These are phyloP conservation scores for Anolis sagrei DNA, from an alignment of 2,113 vertebrate genomes.

Conservation along the genomic window DNA sequence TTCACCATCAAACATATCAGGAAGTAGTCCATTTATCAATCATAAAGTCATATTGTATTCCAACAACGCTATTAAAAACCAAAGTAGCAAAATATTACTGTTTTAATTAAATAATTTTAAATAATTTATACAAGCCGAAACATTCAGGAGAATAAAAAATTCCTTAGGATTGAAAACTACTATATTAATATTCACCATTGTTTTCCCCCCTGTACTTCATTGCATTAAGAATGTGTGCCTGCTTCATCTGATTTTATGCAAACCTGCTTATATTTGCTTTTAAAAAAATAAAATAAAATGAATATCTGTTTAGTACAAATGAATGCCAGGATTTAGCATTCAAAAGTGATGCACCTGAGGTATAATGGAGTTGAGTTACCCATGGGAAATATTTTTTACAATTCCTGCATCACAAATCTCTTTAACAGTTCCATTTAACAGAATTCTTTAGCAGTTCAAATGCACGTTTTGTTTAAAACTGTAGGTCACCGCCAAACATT, in stretches of 20 bases:
- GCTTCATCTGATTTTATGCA: not conserved
- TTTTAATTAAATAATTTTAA: constrained; percentile 43
- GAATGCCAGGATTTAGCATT: not conserved
- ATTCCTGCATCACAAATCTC: not conserved
- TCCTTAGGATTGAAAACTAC: constrained; percentile 1
- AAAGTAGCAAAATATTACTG: constrained; percentile 36
- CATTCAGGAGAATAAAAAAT: constrained; percentile 34
- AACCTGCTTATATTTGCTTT: not conserved
- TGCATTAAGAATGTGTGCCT: not conserved
- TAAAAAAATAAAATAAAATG: not conserved
- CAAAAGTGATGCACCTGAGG: not conserved
- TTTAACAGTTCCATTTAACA: too few relatives aligned
- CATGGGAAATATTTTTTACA: not conserved
- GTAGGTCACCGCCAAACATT: not conserved
- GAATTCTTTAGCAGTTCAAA: not conserved
- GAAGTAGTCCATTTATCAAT: constrained; percentile 40
- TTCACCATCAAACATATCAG: constrained; percentile 62
- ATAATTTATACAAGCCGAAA: constrained; percentile 58
- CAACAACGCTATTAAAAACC: constrained; percentile 53
- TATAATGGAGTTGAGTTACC: not conserved
- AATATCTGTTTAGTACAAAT: not conserved
- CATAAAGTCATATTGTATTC: constrained; percentile 39
- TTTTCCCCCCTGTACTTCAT: not conserved
- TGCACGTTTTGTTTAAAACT: not conserved
- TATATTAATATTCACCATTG: constrained; percentile 36